Percentiles rank a stretch among this genome's conserved stretches.
phyloP scores from a whole-genome alignment of 2,113 vertebrate species.

The Myrmophylax atrothorax region DNA sequence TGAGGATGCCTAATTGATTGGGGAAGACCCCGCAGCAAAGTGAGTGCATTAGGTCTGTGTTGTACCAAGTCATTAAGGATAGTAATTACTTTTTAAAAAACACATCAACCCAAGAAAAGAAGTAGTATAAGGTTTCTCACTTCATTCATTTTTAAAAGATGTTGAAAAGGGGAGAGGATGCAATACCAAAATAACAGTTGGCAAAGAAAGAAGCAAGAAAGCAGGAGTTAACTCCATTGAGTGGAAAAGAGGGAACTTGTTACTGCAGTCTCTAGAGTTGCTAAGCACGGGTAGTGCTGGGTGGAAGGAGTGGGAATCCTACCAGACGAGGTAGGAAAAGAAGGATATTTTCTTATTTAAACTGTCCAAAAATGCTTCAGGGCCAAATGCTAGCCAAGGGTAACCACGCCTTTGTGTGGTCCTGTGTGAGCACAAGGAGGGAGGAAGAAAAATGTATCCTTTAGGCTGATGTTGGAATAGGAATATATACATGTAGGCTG shows the following conservation, averaged over 20 bases:
- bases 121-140: background rate
- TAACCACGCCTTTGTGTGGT: background rate
- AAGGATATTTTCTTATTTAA: background rate
- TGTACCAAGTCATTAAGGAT: background rate
- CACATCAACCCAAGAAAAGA: background rate
- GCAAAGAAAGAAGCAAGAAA: background rate
- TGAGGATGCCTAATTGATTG: background rate
- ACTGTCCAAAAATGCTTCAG: background rate
- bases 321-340: background rate
- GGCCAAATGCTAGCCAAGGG: fast-evolving
- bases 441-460: background rate
- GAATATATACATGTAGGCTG: fast-evolving
- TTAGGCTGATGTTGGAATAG: background rate
- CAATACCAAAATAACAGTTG: background rate
- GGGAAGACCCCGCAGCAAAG: background rate
- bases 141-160: background rate
- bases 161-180: background rate
- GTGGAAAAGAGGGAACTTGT: background rate
- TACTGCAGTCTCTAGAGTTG: background rate
- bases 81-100: background rate
- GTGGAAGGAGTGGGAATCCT: background rate
- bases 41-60: background rate
- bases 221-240: background rate
- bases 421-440: background rate
- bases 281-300: background rate